phyloP scores from a whole-genome alignment of 2,888 invertebrate species.

The Phymatocera aterrima region DNA sequence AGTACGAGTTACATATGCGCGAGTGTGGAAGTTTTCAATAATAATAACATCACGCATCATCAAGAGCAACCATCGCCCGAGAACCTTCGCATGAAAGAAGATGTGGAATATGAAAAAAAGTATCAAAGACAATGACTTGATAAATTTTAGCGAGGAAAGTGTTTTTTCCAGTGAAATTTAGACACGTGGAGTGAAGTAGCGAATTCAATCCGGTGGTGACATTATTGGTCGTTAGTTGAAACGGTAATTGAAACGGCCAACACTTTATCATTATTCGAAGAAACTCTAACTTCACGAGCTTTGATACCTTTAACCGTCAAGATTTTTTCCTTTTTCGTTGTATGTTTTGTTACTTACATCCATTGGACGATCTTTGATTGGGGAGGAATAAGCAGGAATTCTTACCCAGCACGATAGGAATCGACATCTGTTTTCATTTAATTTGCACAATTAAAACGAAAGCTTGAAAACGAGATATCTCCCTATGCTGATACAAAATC shows the following conservation, averaged over 20 bases:
- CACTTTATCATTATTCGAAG: neutral
- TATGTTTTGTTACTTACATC: too few species aligned
- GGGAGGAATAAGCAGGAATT: too few species aligned
- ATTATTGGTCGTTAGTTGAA: constrained; percentile 8
- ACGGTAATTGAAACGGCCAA: neutral
- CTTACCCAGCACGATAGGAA: too few species aligned
- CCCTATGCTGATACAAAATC: neutral
- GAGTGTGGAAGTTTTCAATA: neutral
- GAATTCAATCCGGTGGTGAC: neutral
- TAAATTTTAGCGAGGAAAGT: neutral
- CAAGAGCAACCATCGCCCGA: neutral
- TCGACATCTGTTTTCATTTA: neutral
- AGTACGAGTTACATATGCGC: neutral
- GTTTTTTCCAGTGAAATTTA: neutral
- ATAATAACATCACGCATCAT: neutral
- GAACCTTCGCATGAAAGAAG: neutral
- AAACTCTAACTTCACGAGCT: neutral
- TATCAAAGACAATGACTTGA: neutral
- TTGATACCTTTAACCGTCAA: neutral
- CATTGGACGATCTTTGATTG: too few species aligned
- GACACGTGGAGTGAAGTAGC: neutral
- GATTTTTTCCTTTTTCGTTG: neutral
- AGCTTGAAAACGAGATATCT: neutral
- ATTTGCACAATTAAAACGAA: neutral
- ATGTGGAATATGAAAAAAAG: neutral